phyloP scores from a whole-genome alignment of 1,140 invertebrate species.

The Rhopalosiphum padi region DNA sequence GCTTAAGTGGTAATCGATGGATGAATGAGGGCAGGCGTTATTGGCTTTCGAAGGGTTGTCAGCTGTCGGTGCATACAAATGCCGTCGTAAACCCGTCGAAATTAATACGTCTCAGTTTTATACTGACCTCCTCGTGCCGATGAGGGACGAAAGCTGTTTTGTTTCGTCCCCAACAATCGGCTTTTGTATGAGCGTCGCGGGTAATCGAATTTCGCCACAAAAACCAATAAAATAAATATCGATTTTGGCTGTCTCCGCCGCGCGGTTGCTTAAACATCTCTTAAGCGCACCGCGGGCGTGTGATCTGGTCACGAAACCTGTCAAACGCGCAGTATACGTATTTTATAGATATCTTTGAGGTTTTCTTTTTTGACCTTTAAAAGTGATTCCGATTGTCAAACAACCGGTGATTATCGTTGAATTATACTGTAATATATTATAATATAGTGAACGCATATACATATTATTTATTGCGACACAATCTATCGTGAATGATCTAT shows the following conservation, averaged over 20 bases:
- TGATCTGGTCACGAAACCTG: background rate
- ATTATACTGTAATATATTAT: background rate
- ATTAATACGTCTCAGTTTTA: conserved; percentile 39
- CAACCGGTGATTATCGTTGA: background rate
- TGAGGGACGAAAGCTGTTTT: conserved; percentile 25
- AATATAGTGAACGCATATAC: background rate
- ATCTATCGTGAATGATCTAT: background rate
- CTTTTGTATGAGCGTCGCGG: background rate
- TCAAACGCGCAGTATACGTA: background rate
- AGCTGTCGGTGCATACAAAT: background rate
- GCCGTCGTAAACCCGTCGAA: conserved; percentile 24
- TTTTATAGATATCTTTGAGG: background rate
- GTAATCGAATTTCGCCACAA: background rate
- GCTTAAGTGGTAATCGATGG: conserved; percentile 51
- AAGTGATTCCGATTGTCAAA: background rate
- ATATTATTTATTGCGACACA: background rate
- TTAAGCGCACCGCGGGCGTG: background rate
- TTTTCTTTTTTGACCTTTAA: background rate
- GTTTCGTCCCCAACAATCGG: background rate
- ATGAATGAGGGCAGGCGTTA: conserved; percentile 18
- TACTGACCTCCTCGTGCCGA: conserved; percentile 17
- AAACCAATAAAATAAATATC: conserved; percentile 32
- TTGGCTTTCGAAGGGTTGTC: conserved; percentile 48
- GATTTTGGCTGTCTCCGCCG: background rate
- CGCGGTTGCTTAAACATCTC: background rate